phyloP scores from a whole-genome alignment of 2,113 vertebrate genomes.

The Periophthalmus modestus region DNA sequence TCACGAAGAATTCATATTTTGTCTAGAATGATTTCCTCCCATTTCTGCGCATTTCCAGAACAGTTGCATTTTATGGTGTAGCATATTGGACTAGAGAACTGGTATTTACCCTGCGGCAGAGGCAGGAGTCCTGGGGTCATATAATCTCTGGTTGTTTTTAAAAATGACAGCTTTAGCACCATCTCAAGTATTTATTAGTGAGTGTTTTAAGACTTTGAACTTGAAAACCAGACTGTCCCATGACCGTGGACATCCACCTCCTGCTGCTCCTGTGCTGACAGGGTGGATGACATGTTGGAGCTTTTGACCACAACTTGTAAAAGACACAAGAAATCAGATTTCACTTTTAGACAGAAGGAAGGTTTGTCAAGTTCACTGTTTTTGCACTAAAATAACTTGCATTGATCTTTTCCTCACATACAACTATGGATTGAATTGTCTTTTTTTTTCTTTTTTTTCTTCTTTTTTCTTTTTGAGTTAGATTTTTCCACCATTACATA shows the following conservation, averaged over 20 bases:
- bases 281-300: constrained; percentile 39
- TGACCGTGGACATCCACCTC: constrained; percentile 16
- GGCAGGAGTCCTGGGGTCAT: constrained; percentile 25
- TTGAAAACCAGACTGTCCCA: constrained; percentile 56
- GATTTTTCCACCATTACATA: no score
- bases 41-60: constrained; percentile 20
- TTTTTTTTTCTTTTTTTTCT: no score
- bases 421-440: no score
- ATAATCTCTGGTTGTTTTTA: constrained; percentile 54
- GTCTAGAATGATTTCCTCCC: constrained; percentile 27
- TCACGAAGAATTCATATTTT: constrained; percentile 24
- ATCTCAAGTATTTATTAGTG: constrained; percentile 56
- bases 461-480: no score
- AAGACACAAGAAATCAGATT: constrained; percentile 18
- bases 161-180: constrained; percentile 68
- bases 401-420: no score
- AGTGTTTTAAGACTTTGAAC: constrained; percentile 65
- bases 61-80: constrained; percentile 15
- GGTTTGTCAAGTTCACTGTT: background rate
- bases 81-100: constrained; percentile 4
- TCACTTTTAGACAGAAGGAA: background rate
- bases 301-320: constrained; percentile 14
- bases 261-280: constrained; percentile 34
- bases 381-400: no score
- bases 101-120: constrained; percentile 54